These are phyloP conservation scores for Acrobasis suavella DNA, from an alignment of 2,888 invertebrate genomes.

Conservation along the genomic window DNA sequence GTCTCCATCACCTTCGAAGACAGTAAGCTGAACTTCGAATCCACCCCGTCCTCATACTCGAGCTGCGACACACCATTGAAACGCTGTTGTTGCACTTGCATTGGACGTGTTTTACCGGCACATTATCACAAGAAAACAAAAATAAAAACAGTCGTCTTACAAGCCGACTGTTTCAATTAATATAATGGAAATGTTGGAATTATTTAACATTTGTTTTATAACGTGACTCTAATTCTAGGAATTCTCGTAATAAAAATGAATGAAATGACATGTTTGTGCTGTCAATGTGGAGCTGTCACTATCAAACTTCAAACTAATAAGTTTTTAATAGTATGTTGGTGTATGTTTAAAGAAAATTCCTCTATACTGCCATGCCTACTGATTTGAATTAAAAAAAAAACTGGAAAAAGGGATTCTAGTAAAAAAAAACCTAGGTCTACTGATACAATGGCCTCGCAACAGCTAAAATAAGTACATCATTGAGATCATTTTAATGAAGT, in stretches of 20 bases:
- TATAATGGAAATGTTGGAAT: no score
- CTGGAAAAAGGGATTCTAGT: no score
- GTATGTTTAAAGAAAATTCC: no score
- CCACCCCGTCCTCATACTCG: slow-evolving; percentile 45
- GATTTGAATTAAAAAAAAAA: no score
- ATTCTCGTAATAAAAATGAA: slow-evolving; percentile 4
- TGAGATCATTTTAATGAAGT: no score
- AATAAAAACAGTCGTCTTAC: background rate
- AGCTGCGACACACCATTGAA: slow-evolving; percentile 34
- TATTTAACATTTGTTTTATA: background rate
- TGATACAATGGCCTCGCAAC: no score
- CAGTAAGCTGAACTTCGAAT: slow-evolving; percentile 46
- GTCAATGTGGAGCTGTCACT: no score
- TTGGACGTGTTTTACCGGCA: slow-evolving; percentile 38
- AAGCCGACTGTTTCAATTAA: background rate
- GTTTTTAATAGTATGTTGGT: no score
- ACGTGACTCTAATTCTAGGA: slow-evolving; percentile 9
- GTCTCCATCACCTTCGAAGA: slow-evolving; percentile 70
- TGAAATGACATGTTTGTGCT: background rate
- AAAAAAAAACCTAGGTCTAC: no score
- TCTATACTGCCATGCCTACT: no score
- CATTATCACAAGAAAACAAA: slow-evolving; percentile 37
- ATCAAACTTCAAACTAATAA: no score
- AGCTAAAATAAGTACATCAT: no score
- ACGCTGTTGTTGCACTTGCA: slow-evolving; percentile 43